These are phyloP conservation scores for Chamaea fasciata DNA, from an alignment of 2,113 vertebrate genomes.

Conservation along the genomic window DNA sequence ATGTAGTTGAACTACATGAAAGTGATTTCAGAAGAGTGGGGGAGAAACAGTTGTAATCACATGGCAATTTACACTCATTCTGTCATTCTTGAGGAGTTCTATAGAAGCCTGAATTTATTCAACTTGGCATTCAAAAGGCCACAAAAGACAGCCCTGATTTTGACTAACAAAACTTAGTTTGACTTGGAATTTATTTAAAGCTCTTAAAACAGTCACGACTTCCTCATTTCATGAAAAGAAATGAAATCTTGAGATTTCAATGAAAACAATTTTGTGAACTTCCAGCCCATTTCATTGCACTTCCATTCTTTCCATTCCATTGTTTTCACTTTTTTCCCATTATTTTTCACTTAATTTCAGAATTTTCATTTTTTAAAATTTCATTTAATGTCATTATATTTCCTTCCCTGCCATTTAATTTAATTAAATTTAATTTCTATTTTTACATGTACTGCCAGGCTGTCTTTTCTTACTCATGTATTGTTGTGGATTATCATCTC, in stretches of 20 bases:
- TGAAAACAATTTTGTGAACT: rapidly evolving
- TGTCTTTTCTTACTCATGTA: not conserved
- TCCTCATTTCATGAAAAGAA: not conserved
- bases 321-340: not conserved
- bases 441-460: not conserved
- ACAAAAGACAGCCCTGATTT: not conserved
- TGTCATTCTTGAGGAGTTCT: not conserved
- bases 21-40: not conserved
- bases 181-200: not conserved
- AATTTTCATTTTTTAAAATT: not conserved
- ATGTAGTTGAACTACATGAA: not conserved
- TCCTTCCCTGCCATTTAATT: not conserved
- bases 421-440: not conserved
- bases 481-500: not conserved
- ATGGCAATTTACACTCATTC: not conserved
- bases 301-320: not conserved
- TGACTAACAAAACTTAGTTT: not conserved
- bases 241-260: not conserved
- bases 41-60: not conserved
- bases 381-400: not conserved
- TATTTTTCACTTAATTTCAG: not conserved
- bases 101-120: not conserved
- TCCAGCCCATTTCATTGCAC: not conserved
- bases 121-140: not conserved
- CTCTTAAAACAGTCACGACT: not conserved